These are phyloP conservation scores for Xestia xanthographa DNA, from an alignment of 2,888 invertebrate genomes.

Conservation along the genomic window DNA sequence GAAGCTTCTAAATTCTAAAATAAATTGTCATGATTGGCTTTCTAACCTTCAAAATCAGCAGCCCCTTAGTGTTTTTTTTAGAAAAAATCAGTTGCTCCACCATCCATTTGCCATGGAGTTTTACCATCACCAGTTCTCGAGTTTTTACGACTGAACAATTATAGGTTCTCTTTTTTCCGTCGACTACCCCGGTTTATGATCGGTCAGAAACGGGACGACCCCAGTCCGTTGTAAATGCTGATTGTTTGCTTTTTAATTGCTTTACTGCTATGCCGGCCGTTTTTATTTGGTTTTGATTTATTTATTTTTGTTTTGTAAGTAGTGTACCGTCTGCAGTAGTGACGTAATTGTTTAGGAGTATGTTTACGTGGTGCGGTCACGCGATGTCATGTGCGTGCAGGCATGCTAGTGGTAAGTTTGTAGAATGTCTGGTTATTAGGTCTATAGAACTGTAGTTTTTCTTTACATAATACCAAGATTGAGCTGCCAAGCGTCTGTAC, in stretches of 20 bases:
- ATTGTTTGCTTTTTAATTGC: slow-evolving; percentile 84
- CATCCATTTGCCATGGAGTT: slow-evolving; percentile 58
- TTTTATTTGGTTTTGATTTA: slow-evolving; percentile 67
- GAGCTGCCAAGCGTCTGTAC: not conserved
- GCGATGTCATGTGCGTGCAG: not conserved
- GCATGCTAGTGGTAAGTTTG: not conserved
- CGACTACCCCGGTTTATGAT: slow-evolving; percentile 73
- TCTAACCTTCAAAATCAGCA: slow-evolving; percentile 15
- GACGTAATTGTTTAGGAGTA: slow-evolving; percentile 41
- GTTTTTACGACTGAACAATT: slow-evolving; percentile 78
- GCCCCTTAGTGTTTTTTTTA: slow-evolving; percentile 10
- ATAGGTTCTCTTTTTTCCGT: slow-evolving; percentile 68
- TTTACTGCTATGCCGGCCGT: slow-evolving; percentile 71
- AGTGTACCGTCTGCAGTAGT: slow-evolving; percentile 43
- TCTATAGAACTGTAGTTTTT: not conserved
- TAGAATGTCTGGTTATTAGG: not conserved
- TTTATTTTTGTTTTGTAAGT: slow-evolving; percentile 52
- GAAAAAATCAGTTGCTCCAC: slow-evolving; percentile 46
- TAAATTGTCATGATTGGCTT: not conserved
- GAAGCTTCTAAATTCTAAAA: not conserved
- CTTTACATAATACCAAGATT: not conserved
- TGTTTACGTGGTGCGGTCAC: slow-evolving; percentile 19
- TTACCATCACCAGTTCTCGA: slow-evolving; percentile 57
- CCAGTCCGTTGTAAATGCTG: slow-evolving; percentile 80
- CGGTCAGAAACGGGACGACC: slow-evolving; percentile 70